Base-by-base conservation (phyloP, 35 echinoderm and acorn worm species). In the Patiria miniata region DNA sequence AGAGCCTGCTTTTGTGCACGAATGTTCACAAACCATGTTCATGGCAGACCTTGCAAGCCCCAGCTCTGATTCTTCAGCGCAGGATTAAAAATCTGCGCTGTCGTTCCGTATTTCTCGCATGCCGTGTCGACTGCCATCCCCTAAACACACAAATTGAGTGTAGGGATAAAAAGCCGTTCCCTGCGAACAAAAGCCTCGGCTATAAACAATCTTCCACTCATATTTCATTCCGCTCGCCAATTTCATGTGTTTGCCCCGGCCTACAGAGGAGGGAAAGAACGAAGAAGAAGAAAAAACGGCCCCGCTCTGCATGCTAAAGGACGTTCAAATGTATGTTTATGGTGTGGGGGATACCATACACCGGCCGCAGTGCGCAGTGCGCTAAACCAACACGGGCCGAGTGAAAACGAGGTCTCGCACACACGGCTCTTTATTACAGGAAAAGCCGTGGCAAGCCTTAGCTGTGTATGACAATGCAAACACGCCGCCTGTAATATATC, bases 161-260 rank as follows among this genome's bases (percentile, higher is more conserved):
- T 23, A 73, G 65, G 65, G 34, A 73, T 30, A 30, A 73, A 73
- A 73, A 73, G 65, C 65, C 65, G 65, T 73, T n/a, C 65, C 19
- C 65, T 34, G 65, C 65, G 65, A 73, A 73, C 65, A 73, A 73
- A 73, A 73, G 65, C 65, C 65, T 23, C 26, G 19, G 65, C 65
- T 73, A 73, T 73, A 73, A 73, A 73, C 65, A 73, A 73, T 73
- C 65, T 28, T 73, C 65, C 65, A 73, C 65, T 73, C 65, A 73
- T 73, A 73, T 73, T 73, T 73, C 65, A 73, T 73, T 73, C 65
- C 65, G 65, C 34, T 73, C 65, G 65, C 65, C 65, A 73, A 73
- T 73, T 73, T 73, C 34, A 73, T 73, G 29, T 73, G 65, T 73
- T 73, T 73, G 65, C 26, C 21, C 58, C 65, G 65, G 65, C 65